Evolutionary conservation across 1,140 invertebrate genomes (phyloP), one percentile per base, ranked within the genome.

Genomic region (Nymphalis io): DNA sequence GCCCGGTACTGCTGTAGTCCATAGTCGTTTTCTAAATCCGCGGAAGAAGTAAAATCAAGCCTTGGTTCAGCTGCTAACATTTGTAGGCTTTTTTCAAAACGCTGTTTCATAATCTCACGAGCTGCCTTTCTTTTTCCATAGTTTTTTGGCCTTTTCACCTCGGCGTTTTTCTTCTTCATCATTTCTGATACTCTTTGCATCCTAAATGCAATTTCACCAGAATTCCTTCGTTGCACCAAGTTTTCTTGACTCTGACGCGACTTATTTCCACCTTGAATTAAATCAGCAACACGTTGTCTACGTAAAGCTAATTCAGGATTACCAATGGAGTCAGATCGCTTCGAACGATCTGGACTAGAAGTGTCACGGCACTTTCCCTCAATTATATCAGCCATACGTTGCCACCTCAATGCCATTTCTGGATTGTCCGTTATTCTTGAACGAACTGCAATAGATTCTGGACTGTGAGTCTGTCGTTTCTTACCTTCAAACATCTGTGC

Each of bases 1-100:
- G 72, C 93, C 84, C 72, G 92, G 91, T 89, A 94, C 84, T 74
- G 93, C 92, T 72, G 93, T 92, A 75, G 92, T 2, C 83, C 86
- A 42, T 84, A 84, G 69, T 90, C 88, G 63, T 89, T 77, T 70
- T 84, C 85, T 48, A 89, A 62, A 23, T 89, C 88, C 0, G 84
- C 80, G 0, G 84, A 81, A 2, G 81, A 77, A 6, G 76, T 73
- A 38, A 83, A 76, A 33, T 82, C 84, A 12, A 80, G 20, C 1
- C 83, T 64, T 0, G 87, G 85, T 67, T 88, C 88, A 1, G 81
- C 71, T 3, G 83, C 84, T 65, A 89, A 60, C 85, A 89, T 83
- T 69, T 87, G 87, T 15, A 90, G 40, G 74, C 88, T 90, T 68
- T 87, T 87, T 63, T 90, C 88, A 68, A 89, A 87, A 4, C 87